phyloP scores from a whole-genome alignment of 2,888 invertebrate species.

The Cosmia pyralina region DNA sequence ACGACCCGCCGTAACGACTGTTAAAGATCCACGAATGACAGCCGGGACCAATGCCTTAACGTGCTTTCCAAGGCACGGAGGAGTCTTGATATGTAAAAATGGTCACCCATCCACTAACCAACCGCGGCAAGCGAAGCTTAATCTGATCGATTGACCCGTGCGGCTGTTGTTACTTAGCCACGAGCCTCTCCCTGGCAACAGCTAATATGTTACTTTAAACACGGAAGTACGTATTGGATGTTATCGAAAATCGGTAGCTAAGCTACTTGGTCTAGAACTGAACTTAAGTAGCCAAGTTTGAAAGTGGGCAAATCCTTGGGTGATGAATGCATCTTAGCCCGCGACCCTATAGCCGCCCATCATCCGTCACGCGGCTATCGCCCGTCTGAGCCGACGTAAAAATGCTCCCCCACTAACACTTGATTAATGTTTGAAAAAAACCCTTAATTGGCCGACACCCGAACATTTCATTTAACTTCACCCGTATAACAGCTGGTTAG shows the following conservation, averaged over 20 bases:
- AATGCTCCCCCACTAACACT: constrained; percentile 84
- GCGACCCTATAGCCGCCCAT: constrained; percentile 75
- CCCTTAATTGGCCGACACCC: constrained; percentile 84
- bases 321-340: constrained; percentile 80
- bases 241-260: constrained; percentile 14
- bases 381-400: constrained; percentile 81
- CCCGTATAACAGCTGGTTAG: constrained; percentile 79
- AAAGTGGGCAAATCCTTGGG: constrained; percentile 66
- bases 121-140: no score
- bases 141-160: no score
- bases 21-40: no score
- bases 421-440: constrained; percentile 89
- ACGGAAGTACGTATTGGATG: neutral
- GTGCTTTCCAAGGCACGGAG: no score
- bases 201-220: neutral
- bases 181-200: neutral
- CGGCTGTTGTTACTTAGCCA: no score
- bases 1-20: no score
- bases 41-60: no score
- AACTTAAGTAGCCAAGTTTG: constrained; percentile 53
- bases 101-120: no score
- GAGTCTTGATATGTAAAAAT: no score
- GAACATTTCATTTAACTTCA: constrained; percentile 83
- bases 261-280: constrained; percentile 30
- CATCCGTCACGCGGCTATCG: constrained; percentile 83